These are phyloP conservation scores for Rhynchotus rufescens DNA, from an alignment of 2,797 vertebrate genomes.

Conservation along the genomic window DNA sequence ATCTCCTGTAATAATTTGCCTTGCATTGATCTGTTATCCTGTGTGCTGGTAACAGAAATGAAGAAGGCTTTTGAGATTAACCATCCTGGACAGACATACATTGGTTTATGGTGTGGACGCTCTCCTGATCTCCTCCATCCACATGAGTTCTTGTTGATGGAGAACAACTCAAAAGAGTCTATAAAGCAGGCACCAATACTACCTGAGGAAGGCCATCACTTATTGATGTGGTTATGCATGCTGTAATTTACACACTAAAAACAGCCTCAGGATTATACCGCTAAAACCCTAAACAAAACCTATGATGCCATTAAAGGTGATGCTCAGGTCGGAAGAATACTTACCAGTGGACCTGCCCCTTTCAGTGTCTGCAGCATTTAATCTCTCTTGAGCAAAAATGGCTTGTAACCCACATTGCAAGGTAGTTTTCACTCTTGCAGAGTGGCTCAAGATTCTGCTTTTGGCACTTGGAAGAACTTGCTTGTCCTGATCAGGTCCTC, in stretches of 20 bases:
- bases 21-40: no score
- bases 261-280: neutral
- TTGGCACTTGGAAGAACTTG: neutral
- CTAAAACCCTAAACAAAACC: neutral
- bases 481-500: neutral
- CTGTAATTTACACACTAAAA: accelerated
- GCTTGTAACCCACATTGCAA: accelerated
- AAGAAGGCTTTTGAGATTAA: no score
- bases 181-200: neutral
- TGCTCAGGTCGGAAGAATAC: neutral
- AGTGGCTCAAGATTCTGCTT: neutral
- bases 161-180: neutral
- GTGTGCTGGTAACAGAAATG: no score
- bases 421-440: neutral
- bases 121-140: no score
- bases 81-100: no score
- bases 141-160: no score
- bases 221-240: neutral
- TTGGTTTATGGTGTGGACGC: no score
- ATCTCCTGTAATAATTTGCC: no score
- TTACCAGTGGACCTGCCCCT: neutral
- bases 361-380: neutral
- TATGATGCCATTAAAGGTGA: neutral
- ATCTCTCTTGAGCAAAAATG: neutral
- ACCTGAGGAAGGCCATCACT: neutral